These are phyloP conservation scores for Pantherophis alleghaniensis DNA, from an alignment of 2,797 vertebrate species.

Conservation along the genomic window DNA sequence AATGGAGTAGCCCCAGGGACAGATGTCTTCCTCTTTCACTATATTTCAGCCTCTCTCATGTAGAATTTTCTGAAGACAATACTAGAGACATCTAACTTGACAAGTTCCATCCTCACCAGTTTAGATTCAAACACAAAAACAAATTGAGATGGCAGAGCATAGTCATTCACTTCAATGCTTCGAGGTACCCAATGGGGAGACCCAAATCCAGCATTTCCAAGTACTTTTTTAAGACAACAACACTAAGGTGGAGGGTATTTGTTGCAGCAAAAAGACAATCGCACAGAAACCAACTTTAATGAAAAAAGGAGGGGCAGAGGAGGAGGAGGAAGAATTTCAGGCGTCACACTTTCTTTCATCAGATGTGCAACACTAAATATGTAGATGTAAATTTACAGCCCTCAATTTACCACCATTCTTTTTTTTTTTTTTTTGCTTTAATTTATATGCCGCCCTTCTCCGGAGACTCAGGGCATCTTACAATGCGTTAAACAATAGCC, in stretches of 20 bases:
- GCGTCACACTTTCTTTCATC: neutral
- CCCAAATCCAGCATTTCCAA: neutral
- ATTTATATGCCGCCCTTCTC: no score
- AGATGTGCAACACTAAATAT: neutral
- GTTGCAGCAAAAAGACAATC: neutral
- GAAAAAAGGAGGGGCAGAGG: neutral
- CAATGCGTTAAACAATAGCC: no score
- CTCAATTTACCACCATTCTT: neutral
- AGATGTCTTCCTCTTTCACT: neutral
- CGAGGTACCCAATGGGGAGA: neutral
- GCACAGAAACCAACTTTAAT: neutral
- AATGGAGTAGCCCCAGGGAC: neutral
- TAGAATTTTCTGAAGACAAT: conserved; percentile 9
- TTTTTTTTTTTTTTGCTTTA: no score
- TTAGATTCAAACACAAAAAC: conserved; percentile 4
- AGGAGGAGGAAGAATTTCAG: neutral
- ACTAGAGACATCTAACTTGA: neutral
- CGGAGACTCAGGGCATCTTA: no score
- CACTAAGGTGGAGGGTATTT: neutral
- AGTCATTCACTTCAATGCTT: neutral
- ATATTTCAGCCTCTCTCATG: neutral
- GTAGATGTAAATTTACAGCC: neutral
- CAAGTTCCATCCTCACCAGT: conserved; percentile 3
- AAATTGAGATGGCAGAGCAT: neutral
- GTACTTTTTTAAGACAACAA: neutral